Percentiles rank a stretch among this genome's conserved stretches.
Evolutionary conservation across 1,140 invertebrate genomes (phyloP).

Genomic region (Agrilus planipennis): DNA sequence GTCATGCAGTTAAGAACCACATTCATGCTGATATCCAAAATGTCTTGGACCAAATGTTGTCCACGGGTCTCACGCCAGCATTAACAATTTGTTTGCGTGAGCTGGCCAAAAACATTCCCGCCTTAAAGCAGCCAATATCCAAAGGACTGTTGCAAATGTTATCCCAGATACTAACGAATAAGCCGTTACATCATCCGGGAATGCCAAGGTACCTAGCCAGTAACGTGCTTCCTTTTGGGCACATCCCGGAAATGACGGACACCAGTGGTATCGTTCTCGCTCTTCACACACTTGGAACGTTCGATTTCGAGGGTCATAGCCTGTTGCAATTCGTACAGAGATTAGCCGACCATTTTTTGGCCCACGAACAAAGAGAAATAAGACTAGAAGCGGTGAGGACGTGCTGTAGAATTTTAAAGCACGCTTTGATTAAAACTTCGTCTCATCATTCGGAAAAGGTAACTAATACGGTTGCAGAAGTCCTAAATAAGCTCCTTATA

Average conservation of each 20-base stretch:
- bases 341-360: conserved; percentile 88
- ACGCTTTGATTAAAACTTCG: conserved; percentile 56
- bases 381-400: conserved; percentile 90
- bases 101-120: conserved; percentile 76
- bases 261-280: conserved; percentile 80
- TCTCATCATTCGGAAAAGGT: conserved; percentile 61
- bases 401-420: conserved; percentile 75
- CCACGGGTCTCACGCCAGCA: conserved; percentile 79
- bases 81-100: conserved; percentile 85
- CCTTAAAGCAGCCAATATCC: conserved; percentile 80
- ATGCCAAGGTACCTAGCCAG: conserved; percentile 43
- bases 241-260: conserved; percentile 48
- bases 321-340: conserved; percentile 84
- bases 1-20: conserved; percentile 69
- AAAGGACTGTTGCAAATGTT: conserved; percentile 82
- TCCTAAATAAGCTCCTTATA: conserved; percentile 78
- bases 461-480: conserved; percentile 76
- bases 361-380: conserved; percentile 83
- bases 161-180: conserved; percentile 80
- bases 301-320: conserved; percentile 87
- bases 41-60: conserved; percentile 83
- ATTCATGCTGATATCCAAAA: conserved; percentile 61
- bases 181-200: conserved; percentile 67
- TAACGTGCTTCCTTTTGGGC: conserved; percentile 33
- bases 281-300: conserved; percentile 84